These are phyloP conservation scores for Thaumetopoea pityocampa DNA, from an alignment of 1,140 invertebrate genomes.

Conservation along the genomic window DNA sequence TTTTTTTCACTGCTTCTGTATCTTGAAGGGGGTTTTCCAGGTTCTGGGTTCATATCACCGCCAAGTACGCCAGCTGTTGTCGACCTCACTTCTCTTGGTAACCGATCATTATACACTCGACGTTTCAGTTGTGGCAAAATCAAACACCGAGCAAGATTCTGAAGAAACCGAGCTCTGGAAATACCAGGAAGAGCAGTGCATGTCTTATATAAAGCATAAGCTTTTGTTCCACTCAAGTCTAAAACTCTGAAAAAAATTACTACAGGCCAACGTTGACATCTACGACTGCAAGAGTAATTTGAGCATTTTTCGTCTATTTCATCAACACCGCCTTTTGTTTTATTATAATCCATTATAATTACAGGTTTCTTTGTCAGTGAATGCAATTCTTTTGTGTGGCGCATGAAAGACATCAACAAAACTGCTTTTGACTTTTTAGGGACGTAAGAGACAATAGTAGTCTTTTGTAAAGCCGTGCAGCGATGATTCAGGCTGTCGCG, in stretches of 20 bases:
- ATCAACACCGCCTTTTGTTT: conserved; percentile 15
- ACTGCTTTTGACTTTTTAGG: conserved; percentile 21
- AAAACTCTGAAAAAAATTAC: conserved; percentile 18
- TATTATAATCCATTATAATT: conserved; percentile 22
- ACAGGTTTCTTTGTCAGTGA: conserved; percentile 19
- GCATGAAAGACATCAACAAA: conserved; percentile 27
- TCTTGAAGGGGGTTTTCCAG: conserved; percentile 18
- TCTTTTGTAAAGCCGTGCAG: conserved; percentile 31
- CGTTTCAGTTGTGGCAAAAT: conserved; percentile 16
- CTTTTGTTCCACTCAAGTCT: conserved; percentile 18
- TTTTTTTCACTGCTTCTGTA: conserved; percentile 13
- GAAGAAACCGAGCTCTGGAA: conserved; percentile 14
- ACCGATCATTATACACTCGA: conserved; percentile 14
- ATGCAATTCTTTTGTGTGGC: conserved; percentile 22
- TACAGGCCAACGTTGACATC: conserved; percentile 6
- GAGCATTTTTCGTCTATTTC: conserved; percentile 23
- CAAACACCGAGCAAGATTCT: conserved; percentile 12
- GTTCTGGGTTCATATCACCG: conserved; percentile 15
- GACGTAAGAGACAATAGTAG: conserved; percentile 28
- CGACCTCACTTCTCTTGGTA: conserved; percentile 19
- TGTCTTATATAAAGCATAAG: conserved; percentile 15
- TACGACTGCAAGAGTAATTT: conserved; percentile 17
- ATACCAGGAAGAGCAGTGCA: conserved; percentile 14
- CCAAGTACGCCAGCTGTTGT: conserved; percentile 20
- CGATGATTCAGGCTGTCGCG: conserved; percentile 10